Percentiles rank a stretch among this genome's conserved stretches.
These are phyloP conservation scores for Agelaius tricolor DNA, from an alignment of 2,113 vertebrate genomes.

Conservation along the genomic window DNA sequence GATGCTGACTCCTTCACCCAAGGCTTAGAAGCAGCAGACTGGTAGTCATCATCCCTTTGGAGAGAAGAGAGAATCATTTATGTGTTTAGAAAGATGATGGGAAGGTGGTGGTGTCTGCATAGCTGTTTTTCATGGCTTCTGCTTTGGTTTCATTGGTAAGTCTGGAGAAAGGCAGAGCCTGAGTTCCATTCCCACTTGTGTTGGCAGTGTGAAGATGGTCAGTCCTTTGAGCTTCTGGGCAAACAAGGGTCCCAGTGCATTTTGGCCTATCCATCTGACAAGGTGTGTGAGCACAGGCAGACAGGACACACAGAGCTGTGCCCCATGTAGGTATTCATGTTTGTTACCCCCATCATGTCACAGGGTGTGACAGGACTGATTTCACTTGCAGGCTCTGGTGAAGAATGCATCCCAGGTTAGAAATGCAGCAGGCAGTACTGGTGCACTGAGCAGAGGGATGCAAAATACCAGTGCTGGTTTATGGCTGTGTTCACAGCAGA, in stretches of 20 bases:
- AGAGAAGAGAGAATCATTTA: not conserved
- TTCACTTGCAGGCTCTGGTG: not conserved
- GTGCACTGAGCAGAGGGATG: not conserved
- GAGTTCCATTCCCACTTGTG: not conserved
- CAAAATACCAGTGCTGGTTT: not conserved
- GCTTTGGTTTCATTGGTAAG: not conserved
- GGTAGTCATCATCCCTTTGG: not conserved
- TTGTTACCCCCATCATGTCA: not conserved
- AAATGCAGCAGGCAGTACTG: not conserved
- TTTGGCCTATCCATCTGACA: not conserved
- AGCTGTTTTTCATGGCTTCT: not conserved
- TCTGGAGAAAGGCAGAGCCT: not conserved
- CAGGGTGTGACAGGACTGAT: rapidly evolving
- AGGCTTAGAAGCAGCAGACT: not conserved
- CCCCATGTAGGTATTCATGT: not conserved
- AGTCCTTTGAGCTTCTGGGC: not conserved
- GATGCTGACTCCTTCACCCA: not conserved
- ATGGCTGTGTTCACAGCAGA: not conserved
- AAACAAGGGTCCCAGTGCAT: rapidly evolving
- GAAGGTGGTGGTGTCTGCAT: not conserved
- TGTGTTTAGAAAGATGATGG: not conserved
- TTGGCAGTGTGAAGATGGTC: not conserved
- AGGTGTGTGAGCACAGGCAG: not conserved
- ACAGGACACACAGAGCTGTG: not conserved
- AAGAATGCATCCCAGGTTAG: not conserved